Evolutionary conservation across 2,797 vertebrate species (phyloP).

Genomic region (Chaenodraco wilsoni): DNA sequence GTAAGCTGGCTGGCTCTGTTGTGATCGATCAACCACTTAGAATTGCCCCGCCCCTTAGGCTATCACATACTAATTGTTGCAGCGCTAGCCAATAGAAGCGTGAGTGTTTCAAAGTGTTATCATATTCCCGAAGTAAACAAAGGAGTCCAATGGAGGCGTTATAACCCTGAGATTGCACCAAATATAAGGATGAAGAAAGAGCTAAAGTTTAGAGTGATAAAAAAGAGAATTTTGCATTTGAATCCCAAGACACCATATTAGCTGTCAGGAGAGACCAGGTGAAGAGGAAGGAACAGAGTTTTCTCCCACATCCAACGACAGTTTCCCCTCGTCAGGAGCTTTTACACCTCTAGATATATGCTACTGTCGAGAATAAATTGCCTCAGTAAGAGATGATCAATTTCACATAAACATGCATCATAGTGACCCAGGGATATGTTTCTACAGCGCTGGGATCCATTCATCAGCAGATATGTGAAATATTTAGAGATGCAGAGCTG

Average conservation of each 20-base stretch:
- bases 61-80: too few species aligned
- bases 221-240: neutral
- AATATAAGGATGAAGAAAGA: neutral
- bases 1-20: too few species aligned
- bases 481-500: conserved; percentile 57
- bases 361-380: conserved; percentile 55
- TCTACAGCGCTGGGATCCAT: conserved; percentile 53
- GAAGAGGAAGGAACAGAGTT: conserved; percentile 35
- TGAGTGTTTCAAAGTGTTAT: too few species aligned
- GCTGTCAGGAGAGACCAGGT: conserved; percentile 21
- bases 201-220: conserved; percentile 11
- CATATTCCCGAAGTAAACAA: too few species aligned
- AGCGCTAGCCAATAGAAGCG: too few species aligned
- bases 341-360: conserved; percentile 48
- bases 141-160: too few species aligned
- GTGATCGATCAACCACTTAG: too few species aligned
- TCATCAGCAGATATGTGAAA: conserved; percentile 63
- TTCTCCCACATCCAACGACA: conserved; percentile 39
- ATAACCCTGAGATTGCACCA: neutral
- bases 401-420: conserved; percentile 61
- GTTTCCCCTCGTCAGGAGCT: conserved; percentile 50
- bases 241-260: conserved; percentile 17
- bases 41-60: too few species aligned
- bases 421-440: conserved; percentile 39
- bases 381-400: conserved; percentile 51